Evolutionary conservation across 2,888 invertebrate species (phyloP), one percentile per base, ranked within the genome.

Genomic region (Metalampra italica): DNA sequence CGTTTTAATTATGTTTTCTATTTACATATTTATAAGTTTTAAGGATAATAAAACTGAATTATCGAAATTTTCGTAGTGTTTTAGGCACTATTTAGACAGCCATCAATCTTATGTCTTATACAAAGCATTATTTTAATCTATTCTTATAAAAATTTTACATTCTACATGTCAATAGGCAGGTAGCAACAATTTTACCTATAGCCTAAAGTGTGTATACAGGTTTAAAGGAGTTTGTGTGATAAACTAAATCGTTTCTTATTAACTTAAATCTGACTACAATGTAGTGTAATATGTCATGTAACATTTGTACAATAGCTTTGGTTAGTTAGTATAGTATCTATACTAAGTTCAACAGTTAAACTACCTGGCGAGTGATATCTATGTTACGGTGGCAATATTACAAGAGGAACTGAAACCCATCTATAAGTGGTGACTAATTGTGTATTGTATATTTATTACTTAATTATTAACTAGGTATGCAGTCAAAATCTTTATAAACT

Each of bases 1-100:
- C 68, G 67, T 65, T 76, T 66, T 76, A 74, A 72, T 73, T 72
- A 74, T 61, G 64, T 70, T 71, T 67, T 51, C 57, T 85, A 82
- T 85, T 77, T 86, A 83, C 82, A 84, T 65, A 67, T 79, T 78
- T 65, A 76, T 83, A 77, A 77, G 71, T 78, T 73, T 74, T 69
- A 75, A 80, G 76, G 77, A 74, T 82, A 84, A 78, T 82, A 85
- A 87, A 88, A 84, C 84, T 75, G 82, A 86, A 81, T 81, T 82
- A 83, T 83, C 85, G 86, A 88, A 87, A 84, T 81, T 85, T 77
- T 87, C 85, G 84, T 87, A 88, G 85, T 87, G 86, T 86, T 85
- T 87, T 89, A 89, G 89, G 89, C 88, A 89, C 89, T 89, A 87
- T 88, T 86, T 85, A 88, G 85, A 89, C 89, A 89, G 89, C 89